These are phyloP conservation scores for Callochromis pleurospilus DNA, from an alignment of 2,113 vertebrate genomes.

Conservation along the genomic window DNA sequence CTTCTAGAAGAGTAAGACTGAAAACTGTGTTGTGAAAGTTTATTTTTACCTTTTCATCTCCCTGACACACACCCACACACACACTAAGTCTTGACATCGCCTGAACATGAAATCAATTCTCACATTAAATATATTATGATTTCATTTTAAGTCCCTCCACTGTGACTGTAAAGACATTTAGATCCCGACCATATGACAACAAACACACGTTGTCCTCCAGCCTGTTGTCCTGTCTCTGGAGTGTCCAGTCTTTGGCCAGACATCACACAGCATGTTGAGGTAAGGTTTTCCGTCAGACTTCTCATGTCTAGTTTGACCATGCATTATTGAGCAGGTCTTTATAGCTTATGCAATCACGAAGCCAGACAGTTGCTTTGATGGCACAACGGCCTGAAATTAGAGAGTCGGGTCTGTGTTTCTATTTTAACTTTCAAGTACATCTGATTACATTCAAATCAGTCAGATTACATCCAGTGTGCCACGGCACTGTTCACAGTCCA, in stretches of 20 bases:
- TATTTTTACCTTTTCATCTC: background rate
- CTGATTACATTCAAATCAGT: background rate
- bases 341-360: conserved; percentile 43
- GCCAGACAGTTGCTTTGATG: conserved; percentile 15
- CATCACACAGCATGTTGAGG: conserved; percentile 14
- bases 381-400: background rate
- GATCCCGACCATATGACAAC: background rate
- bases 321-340: conserved; percentile 60
- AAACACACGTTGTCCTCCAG: background rate
- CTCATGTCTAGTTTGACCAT: conserved; percentile 51
- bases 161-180: background rate
- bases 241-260: conserved; percentile 7
- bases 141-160: accelerated
- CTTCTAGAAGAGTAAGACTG: background rate
- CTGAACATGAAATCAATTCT: background rate
- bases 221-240: background rate
- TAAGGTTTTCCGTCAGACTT: conserved; percentile 53
- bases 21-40: background rate
- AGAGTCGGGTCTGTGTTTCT: background rate
- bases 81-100: accelerated
- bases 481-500: background rate
- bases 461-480: background rate
- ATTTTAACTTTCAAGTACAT: background rate
- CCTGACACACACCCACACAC: background rate
- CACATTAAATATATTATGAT: background rate